These are phyloP conservation scores for Euthynnus affinis DNA, from an alignment of 2,797 vertebrate species.

Conservation along the genomic window DNA sequence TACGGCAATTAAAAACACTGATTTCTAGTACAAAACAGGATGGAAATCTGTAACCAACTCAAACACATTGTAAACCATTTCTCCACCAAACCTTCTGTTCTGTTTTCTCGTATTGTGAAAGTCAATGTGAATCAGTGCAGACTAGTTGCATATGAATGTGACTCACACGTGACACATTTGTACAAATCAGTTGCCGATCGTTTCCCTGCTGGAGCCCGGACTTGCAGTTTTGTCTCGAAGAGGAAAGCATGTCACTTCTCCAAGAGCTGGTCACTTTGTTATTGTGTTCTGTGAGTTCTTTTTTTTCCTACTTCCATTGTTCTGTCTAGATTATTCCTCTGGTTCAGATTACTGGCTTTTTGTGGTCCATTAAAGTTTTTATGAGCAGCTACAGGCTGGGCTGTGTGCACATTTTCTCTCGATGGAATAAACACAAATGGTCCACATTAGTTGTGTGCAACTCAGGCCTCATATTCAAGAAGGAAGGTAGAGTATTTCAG, in stretches of 20 bases:
- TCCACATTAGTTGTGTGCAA: constrained; percentile 28
- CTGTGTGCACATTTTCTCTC: constrained; percentile 10
- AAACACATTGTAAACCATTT: not conserved
- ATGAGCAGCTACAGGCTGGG: constrained; percentile 14
- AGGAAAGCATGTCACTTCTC: not conserved
- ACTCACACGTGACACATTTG: not conserved
- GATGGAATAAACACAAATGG: constrained; percentile 46
- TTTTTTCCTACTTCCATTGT: not conserved
- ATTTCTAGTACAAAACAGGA: not conserved
- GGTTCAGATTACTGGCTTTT: constrained; percentile 31
- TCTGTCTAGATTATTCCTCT: constrained; percentile 16
- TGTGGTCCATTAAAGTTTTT: constrained; percentile 47
- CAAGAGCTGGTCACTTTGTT: constrained; percentile 10
- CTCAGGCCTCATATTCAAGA: not conserved
- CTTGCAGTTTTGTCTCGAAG: not conserved
- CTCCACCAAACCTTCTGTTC: not conserved
- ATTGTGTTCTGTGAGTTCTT: not conserved
- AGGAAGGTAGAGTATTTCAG: not conserved
- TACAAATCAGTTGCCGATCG: not conserved
- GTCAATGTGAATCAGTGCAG: not conserved
- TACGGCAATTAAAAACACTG: not conserved
- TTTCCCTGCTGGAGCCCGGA: not conserved
- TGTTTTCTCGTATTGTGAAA: not conserved
- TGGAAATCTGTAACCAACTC: not conserved
- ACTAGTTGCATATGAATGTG: constrained; percentile 7